Evolutionary conservation across 2,113 vertebrate genomes (phyloP).

Genomic region (Ageneiosus marmoratus): DNA sequence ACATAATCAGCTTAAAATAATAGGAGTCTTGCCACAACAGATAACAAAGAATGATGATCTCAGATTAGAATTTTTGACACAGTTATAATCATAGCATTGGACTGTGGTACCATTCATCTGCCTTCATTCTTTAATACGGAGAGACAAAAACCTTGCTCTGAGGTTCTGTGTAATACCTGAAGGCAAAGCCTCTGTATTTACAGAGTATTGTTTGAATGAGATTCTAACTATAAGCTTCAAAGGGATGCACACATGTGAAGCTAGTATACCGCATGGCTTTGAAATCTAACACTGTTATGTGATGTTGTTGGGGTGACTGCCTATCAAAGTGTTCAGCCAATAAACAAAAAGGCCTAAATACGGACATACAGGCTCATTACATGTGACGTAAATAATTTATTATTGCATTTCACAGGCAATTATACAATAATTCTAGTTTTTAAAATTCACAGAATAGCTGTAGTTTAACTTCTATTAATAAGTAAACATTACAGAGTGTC

Average conservation of each 20-base stretch:
- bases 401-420: background rate
- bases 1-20: slow-evolving; percentile 6
- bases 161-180: slow-evolving; percentile 53
- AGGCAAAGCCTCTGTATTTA: slow-evolving; percentile 65
- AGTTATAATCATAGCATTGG: background rate
- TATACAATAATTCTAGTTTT: background rate
- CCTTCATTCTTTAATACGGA: slow-evolving; percentile 36
- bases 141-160: slow-evolving; percentile 30
- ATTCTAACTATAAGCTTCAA: slow-evolving; percentile 65
- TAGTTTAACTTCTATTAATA: background rate
- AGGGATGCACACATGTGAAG: slow-evolving; percentile 61
- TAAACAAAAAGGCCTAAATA: slow-evolving; percentile 55
- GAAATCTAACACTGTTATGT: slow-evolving; percentile 73
- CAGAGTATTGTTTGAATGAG: slow-evolving; percentile 66
- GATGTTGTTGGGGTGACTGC: slow-evolving; percentile 68
- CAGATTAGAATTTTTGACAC: background rate
- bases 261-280: slow-evolving; percentile 61
- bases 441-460: background rate
- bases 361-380: slow-evolving; percentile 11
- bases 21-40: background rate
- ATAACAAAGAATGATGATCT: background rate
- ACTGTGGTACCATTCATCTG: background rate
- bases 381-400: slow-evolving; percentile 16
- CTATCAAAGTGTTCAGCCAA: slow-evolving; percentile 56
- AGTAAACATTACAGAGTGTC: background rate